Base-by-base conservation (phyloP, 2,888 invertebrate species). In the Thecocarcelia acutangulata region DNA sequence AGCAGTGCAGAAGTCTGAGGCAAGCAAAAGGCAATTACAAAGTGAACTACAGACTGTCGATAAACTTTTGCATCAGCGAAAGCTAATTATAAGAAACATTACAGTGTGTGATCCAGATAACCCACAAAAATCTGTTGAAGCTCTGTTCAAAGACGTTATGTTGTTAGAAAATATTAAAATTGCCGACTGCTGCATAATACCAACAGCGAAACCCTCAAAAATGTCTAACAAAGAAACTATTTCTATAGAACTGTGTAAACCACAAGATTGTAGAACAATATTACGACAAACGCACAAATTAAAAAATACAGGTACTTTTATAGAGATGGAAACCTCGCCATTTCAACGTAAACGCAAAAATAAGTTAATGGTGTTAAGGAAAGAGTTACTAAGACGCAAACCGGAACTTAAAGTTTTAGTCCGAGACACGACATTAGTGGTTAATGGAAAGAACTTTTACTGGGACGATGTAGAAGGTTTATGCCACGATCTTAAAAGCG, bases 391-490 rank as follows among this genome's bases (percentile, higher is more conserved):
- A 17, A 80, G 83, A 0, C 83, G 85, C 8, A 83, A 84, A n/a
- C 17, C 77, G 8, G 75, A 84, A 3, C 50, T 85, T 9, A 84
- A 84, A 21, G 81, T 84, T 17, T 33, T 79, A 5, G 84, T 85
- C 9, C 80, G 84, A 2, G 80, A 80, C 33, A 63, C 84, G 3
- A 75, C 80, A 3, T 52, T 85, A 15, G 19, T 84, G 1, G 83
- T 85, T 1, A 76, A 79, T 40, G 82, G 83, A 12, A 83, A 84
- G 54, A 58, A 63, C 6, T 85, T 85, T 58, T 82, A 84, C 21
- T 85, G 85, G 85, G 83, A 85, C 58, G 84, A 83, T 21, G 72
- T 81, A 4, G 76, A 84, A 13, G 85, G 85, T 13, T 68, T 85
- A 17, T 85, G 83, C 61, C 72, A 76, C 33, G 78, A 83, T 61